Evolutionary conservation across 2,888 invertebrate species (phyloP), one percentile per base, ranked within the genome.

Genomic region (Pilophorus perplexus): DNA sequence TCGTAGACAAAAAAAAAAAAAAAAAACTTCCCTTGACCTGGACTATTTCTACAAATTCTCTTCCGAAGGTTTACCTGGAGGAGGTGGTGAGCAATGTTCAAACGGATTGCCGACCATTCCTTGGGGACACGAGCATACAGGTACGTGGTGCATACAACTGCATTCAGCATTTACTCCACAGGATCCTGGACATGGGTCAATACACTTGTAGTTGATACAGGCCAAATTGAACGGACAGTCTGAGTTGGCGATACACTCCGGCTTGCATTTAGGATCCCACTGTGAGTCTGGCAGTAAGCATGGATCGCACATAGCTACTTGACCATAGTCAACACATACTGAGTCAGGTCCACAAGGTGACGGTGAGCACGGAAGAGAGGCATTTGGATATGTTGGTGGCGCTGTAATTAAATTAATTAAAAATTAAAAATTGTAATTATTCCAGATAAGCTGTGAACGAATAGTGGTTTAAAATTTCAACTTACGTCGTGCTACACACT

Each of bases 221-320:
- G 90, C 88, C 74, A 81, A 85, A 75, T 89, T 80, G 74, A 88
- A 88, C 55, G 86, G 81, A 79, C 92, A 92, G 74, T 92, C 91
- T 1, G 88, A 84, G 74, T 86, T 88, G 14, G 86, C 82, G 55
- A 92, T 78, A 78, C 93, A 93, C 79, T 92, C 90, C 28, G 91
- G 91, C 74, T 88, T 82, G 72, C 92, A 92, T 28, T 83, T 82
- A 23, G 89, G 86, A 77, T 87, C 86, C 71, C 84, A 85, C 46
- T 82, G 79, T 37, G 84, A 83, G 71, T 84, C 83, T 1, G 85
- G 82, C 44, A 86, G 85, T 72, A 83, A 79, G 75, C 91, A 92
- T n/a, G 84, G 82, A 76, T 89, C 85, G 75, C 91, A 89, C 73
- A 91, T 83, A 1, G 90, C 91, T 40, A 89, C 84, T 74, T 88